These are phyloP conservation scores for Lepeophtheirus salmonis DNA, from an alignment of 1,140 invertebrate species.

Conservation along the genomic window DNA sequence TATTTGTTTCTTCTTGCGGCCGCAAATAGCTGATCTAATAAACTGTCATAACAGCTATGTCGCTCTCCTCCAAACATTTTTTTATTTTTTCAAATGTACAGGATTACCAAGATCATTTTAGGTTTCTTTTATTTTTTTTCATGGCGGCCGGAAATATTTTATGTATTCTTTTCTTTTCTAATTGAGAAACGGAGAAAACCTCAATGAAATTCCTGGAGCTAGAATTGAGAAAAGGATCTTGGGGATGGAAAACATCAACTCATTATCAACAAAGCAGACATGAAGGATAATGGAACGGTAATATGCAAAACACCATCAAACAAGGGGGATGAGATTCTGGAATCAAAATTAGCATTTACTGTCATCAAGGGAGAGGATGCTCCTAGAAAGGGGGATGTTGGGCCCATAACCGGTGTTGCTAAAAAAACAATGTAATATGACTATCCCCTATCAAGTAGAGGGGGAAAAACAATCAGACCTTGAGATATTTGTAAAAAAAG, in stretches of 20 bases:
- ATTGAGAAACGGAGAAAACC: conserved; percentile 72
- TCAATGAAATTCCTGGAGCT: conserved; percentile 43
- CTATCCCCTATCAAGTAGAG: conserved; percentile 18
- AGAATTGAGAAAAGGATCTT: conserved; percentile 58
- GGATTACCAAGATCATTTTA: no score
- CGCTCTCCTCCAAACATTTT: no score
- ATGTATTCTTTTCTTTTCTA: no score
- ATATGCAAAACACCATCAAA: conserved; percentile 13
- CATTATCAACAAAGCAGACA: conserved; percentile 59
- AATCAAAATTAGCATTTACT: conserved; percentile 17
- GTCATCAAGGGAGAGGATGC: conserved; percentile 18
- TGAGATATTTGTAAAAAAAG: conserved; percentile 17
- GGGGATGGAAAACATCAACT: conserved; percentile 78
- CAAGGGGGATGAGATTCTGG: conserved; percentile 14
- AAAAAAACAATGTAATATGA: conserved; percentile 19
- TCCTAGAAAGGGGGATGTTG: conserved; percentile 15
- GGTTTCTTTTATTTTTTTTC: no score
- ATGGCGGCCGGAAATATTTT: no score
- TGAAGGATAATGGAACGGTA: conserved; percentile 37
- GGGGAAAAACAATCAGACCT: conserved; percentile 17
- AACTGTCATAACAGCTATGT: no score
- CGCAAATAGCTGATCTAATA: no score
- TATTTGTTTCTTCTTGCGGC: no score
- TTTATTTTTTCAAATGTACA: no score
- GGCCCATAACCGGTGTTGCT: conserved; percentile 15